These are phyloP conservation scores for Pilophorus perplexus DNA, from an alignment of 2,888 invertebrate genomes.

Conservation along the genomic window DNA sequence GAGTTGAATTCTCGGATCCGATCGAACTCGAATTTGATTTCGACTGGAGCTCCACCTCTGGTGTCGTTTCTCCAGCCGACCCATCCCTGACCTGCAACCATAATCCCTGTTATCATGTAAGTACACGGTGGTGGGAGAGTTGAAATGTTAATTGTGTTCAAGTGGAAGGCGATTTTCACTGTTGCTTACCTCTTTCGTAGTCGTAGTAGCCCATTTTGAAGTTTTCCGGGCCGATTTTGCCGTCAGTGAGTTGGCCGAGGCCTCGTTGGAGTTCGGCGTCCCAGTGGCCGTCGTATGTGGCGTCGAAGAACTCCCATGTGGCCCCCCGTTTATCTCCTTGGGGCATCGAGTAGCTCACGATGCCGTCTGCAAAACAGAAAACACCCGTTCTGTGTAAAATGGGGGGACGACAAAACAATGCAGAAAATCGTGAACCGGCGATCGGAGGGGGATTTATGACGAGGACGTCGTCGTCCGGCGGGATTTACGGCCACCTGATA, in stretches of 20 bases:
- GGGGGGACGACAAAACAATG: conserved; percentile 31
- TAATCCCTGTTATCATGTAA: conserved; percentile 36
- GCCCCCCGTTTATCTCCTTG: conserved; percentile 79
- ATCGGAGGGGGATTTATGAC: conserved; percentile 19
- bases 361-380: conserved; percentile 63
- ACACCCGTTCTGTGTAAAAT: too few species aligned
- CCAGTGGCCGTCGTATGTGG: conserved; percentile 82
- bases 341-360: conserved; percentile 82
- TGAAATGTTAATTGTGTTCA: neutral
- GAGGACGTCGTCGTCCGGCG: too few species aligned
- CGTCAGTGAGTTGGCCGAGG: conserved; percentile 81
- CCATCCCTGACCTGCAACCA: conserved; percentile 66
- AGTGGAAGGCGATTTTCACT: neutral
- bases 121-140: neutral
- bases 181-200: conserved; percentile 55
- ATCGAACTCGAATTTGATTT: conserved; percentile 79
- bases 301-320: conserved; percentile 78
- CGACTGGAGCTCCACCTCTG: conserved; percentile 61
- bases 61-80: conserved; percentile 87
- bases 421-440: too few species aligned
- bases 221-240: conserved; percentile 72
- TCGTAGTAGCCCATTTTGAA: conserved; percentile 65
- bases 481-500: too few species aligned
- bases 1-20: conserved; percentile 80
- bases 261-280: conserved; percentile 72